Percentiles rank a stretch among this genome's conserved stretches.
These are phyloP conservation scores for Poecilia gillii DNA, from an alignment of 2,797 vertebrate genomes.

Conservation along the genomic window DNA sequence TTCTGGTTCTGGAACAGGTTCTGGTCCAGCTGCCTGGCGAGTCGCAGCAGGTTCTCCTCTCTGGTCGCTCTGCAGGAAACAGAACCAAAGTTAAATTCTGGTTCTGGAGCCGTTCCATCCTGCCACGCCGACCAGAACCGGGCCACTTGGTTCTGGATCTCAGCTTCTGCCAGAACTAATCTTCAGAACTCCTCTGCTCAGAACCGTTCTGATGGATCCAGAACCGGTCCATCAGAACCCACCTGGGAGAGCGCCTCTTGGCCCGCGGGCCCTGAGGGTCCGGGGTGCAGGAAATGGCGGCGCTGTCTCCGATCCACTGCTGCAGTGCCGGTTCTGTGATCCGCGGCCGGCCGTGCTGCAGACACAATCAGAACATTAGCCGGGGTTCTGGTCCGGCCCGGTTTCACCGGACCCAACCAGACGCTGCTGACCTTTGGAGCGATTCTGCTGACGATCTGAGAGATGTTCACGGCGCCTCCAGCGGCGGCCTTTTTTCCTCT, in stretches of 20 bases:
- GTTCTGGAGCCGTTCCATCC: not conserved
- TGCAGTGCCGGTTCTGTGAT: conserved; percentile 81
- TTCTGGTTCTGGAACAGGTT: conserved; percentile 81
- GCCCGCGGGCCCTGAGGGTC: conserved; percentile 59
- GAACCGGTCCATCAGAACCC: conserved; percentile 22
- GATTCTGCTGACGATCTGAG: conserved; percentile 80
- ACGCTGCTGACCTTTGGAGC: conserved; percentile 76
- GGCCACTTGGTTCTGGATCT: not conserved
- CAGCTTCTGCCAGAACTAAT: not conserved
- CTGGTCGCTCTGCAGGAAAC: conserved; percentile 68
- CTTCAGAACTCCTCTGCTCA: not conserved
- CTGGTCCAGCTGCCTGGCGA: conserved; percentile 93
- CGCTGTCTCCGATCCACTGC: conserved; percentile 92
- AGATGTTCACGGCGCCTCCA: conserved; percentile 65
- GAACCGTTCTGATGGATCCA: not conserved
- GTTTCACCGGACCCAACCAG: not conserved
- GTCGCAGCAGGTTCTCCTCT: conserved; percentile 90
- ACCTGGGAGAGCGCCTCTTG: conserved; percentile 74
- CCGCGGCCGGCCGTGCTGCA: conserved; percentile 83
- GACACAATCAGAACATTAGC: not conserved
- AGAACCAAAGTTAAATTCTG: not conserved
- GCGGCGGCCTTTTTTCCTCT: conserved; percentile 44
- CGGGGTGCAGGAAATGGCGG: conserved; percentile 90
- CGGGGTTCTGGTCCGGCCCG: not conserved
- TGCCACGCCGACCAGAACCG: not conserved